Evolutionary conservation across 2,888 invertebrate genomes (phyloP).

Genomic region (Leptinotarsa haldemani): DNA sequence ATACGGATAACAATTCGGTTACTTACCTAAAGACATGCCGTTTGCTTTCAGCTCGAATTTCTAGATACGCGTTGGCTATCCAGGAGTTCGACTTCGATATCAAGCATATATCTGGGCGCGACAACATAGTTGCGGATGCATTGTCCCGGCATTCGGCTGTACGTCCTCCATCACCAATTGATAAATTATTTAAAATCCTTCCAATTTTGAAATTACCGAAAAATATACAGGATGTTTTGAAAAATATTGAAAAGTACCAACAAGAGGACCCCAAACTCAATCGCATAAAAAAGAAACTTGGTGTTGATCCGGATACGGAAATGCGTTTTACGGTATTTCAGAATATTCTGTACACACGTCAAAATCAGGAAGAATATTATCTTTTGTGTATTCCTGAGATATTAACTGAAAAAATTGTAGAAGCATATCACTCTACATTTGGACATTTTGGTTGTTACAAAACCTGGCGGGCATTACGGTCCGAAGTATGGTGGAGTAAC

Average conservation of each 20-base stretch:
- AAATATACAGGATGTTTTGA: not conserved
- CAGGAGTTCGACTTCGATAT: conserved; percentile 14
- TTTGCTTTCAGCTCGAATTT: not conserved
- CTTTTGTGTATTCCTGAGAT: conserved; percentile 20
- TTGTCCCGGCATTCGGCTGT: not conserved
- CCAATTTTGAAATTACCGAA: not conserved
- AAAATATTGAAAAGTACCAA: conserved; percentile 11
- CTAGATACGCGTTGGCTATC: conserved; percentile 1
- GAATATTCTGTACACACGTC: conserved; percentile 21
- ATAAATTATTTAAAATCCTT: not conserved
- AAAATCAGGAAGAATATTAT: conserved; percentile 24
- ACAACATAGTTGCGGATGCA: not conserved
- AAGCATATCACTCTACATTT: not conserved
- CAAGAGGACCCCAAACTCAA: conserved; percentile 17
- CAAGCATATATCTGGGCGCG: not conserved
- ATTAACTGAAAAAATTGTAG: not conserved
- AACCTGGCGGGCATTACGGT: not conserved
- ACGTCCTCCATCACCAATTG: not conserved
- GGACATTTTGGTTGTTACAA: not conserved
- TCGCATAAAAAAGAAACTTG: not conserved
- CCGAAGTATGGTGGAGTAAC: conserved; percentile 6
- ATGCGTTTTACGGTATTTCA: conserved; percentile 12
- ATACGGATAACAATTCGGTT: not conserved
- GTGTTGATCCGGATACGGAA: not conserved
- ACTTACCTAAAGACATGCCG: not conserved